These are phyloP conservation scores for Acromyrmex echinatior DNA, from an alignment of 1,140 invertebrate genomes.

Conservation along the genomic window DNA sequence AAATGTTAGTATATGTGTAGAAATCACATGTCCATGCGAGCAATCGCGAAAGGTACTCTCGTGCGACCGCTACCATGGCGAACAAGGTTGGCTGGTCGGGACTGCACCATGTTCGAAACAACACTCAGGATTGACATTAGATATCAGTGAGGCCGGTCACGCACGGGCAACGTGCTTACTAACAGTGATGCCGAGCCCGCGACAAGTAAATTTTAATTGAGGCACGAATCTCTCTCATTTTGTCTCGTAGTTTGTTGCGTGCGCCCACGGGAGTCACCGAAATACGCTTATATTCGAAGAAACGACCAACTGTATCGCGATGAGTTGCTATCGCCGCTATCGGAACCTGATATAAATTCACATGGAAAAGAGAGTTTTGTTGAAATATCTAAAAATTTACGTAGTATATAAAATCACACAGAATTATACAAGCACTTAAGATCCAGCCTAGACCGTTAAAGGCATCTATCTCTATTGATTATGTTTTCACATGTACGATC, in stretches of 20 bases:
- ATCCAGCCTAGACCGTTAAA: too few species aligned
- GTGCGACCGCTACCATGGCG: slow-evolving; percentile 23
- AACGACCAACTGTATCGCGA: background rate
- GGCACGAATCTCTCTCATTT: slow-evolving; percentile 62
- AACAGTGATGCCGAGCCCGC: slow-evolving; percentile 4
- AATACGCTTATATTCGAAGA: slow-evolving; percentile 15
- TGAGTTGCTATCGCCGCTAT: background rate
- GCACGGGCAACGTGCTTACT: slow-evolving; percentile 59
- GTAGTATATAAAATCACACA: too few species aligned
- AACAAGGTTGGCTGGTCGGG: slow-evolving; percentile 5
- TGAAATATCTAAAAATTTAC: background rate
- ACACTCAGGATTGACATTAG: slow-evolving; percentile 70
- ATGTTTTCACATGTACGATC: too few species aligned
- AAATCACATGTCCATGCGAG: slow-evolving; percentile 65
- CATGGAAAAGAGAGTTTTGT: too few species aligned
- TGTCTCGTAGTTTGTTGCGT: slow-evolving; percentile 44
- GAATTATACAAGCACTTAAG: too few species aligned
- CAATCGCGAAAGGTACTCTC: slow-evolving; percentile 24
- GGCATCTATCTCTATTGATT: too few species aligned
- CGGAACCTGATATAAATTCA: background rate
- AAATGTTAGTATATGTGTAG: slow-evolving; percentile 38
- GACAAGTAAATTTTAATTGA: slow-evolving; percentile 71
- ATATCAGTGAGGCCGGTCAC: slow-evolving; percentile 69
- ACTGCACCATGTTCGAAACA: slow-evolving; percentile 63
- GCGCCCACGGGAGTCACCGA: background rate